Conservation (phyloP, 2,797 vertebrate species). For the Enteromius radiatus region DNA sequence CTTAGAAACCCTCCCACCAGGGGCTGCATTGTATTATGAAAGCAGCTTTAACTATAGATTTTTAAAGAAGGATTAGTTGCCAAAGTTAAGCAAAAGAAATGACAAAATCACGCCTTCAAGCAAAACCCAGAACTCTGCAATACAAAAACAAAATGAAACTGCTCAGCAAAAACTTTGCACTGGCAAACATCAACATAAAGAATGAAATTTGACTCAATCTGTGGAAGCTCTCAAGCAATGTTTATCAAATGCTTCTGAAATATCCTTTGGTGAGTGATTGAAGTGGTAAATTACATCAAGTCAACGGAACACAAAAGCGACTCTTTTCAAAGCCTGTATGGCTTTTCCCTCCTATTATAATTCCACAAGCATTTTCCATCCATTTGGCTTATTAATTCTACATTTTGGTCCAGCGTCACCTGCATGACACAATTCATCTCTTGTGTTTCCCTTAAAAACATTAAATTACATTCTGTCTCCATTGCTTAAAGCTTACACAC, state of each 20-base stretch:
- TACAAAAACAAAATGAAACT: conserved; percentile 32
- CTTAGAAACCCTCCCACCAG: not conserved
- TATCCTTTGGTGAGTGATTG: conserved; percentile 54
- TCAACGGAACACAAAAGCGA: conserved; percentile 54
- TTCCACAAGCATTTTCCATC: conserved; percentile 35
- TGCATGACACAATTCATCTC: conserved; percentile 33
- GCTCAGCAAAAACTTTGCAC: conserved; percentile 58
- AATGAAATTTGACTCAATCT: conserved; percentile 58
- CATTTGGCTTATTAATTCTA: conserved; percentile 56
- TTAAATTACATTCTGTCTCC: conserved; percentile 33
- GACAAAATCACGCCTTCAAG: conserved; percentile 60
- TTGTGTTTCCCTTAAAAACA: conserved; percentile 28
- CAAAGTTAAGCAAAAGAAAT: conserved; percentile 55
- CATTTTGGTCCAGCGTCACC: conserved; percentile 19
- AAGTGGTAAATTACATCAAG: conserved; percentile 61
- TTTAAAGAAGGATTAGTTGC: conserved; percentile 53
- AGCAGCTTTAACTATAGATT: conserved; percentile 46
- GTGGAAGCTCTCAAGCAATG: conserved; percentile 45
- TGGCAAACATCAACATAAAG: conserved; percentile 55
- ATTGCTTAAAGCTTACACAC: conserved; percentile 23
- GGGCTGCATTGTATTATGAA: conserved; percentile 34
- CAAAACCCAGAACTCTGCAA: conserved; percentile 48
- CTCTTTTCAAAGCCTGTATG: conserved; percentile 13
- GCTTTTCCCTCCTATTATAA: conserved; percentile 26
- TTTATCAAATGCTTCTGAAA: conserved; percentile 54